A percentile compares a stretch with the other conserved stretches of the same genome.
Conservation (phyloP, 64 coral and sea anemone genomes). For the Orbicella faveolata region DNA sequence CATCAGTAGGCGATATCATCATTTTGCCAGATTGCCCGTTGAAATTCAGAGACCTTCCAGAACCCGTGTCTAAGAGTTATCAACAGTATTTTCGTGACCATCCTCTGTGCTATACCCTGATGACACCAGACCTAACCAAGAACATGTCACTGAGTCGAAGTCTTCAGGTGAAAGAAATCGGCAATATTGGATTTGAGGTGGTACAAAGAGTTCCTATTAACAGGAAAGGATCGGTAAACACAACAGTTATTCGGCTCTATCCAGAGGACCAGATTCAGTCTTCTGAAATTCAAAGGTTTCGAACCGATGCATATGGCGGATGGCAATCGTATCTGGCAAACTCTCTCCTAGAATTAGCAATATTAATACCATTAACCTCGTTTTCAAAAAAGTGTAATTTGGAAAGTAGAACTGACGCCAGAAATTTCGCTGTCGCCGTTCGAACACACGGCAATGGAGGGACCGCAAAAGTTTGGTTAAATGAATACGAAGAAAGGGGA, state of each 20-base stretch:
- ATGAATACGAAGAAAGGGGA: slow-evolving; percentile 2
- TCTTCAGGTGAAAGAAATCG: neutral
- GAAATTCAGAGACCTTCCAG: neutral
- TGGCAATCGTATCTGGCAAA: neutral
- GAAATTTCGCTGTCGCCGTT: slow-evolving; percentile 11
- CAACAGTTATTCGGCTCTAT: neutral
- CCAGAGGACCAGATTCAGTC: neutral
- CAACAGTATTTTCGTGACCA: neutral
- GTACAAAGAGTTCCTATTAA: neutral
- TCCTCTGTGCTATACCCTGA: slow-evolving; percentile 7
- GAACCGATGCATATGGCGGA: slow-evolving; percentile 13
- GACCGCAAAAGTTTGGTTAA: slow-evolving; percentile 6
- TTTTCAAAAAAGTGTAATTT: neutral
- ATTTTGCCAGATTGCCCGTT: neutral
- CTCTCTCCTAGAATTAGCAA: neutral
- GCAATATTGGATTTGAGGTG: neutral
- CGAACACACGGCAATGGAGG: neutral
- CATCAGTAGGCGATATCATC: neutral
- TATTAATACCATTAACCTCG: neutral
- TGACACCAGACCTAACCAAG: neutral
- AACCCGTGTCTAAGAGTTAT: neutral
- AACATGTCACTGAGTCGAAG: neutral
- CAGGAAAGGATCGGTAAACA: neutral
- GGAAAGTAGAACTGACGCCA: neutral
- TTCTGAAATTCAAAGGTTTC: neutral